These are phyloP conservation scores for Eupithecia pulchellata DNA, from an alignment of 2,888 invertebrate species.

Conservation along the genomic window DNA sequence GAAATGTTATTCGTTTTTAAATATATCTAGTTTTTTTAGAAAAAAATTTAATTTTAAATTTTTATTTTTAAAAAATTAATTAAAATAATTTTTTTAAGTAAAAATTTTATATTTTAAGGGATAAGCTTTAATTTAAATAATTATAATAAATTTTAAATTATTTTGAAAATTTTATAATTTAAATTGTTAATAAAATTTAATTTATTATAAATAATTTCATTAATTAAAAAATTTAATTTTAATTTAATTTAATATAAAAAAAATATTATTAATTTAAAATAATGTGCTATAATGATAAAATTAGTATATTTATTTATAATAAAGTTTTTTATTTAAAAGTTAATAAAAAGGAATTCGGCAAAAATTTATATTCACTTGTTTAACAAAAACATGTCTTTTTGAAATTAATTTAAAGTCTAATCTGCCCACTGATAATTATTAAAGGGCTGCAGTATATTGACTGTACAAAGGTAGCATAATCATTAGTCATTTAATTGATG, in stretches of 20 bases:
- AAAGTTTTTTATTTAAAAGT: conserved; percentile 59
- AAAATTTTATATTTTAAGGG: conserved; percentile 83
- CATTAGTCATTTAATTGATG: conserved; percentile 91
- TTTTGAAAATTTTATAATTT: conserved; percentile 81
- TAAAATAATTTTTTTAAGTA: conserved; percentile 43
- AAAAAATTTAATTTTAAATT: conserved; percentile 67
- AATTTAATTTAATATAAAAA: conserved; percentile 75
- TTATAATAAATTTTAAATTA: conserved; percentile 69
- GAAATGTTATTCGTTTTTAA: conserved; percentile 88
- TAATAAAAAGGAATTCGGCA: conserved; percentile 87
- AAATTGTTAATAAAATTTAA: conserved; percentile 83
- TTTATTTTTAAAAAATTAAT: conserved; percentile 67
- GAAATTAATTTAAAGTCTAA: conserved; percentile 86
- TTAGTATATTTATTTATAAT: conserved; percentile 76
- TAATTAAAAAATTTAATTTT: conserved; percentile 56
- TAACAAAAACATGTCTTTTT: conserved; percentile 85
- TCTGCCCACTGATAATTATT: conserved; percentile 90
- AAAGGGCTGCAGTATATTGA: conserved; percentile 92
- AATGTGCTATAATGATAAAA: conserved; percentile 81
- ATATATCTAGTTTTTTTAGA: conserved; percentile 87
- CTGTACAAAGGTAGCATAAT: conserved; percentile 93
- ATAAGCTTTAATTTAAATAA: conserved; percentile 86
- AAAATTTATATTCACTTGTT: conserved; percentile 87
- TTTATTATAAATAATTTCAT: conserved; percentile 78
- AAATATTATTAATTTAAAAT: neutral